Conservation (phyloP, 2,113 vertebrate genomes). For the Sylvilagus bachmani region DNA sequence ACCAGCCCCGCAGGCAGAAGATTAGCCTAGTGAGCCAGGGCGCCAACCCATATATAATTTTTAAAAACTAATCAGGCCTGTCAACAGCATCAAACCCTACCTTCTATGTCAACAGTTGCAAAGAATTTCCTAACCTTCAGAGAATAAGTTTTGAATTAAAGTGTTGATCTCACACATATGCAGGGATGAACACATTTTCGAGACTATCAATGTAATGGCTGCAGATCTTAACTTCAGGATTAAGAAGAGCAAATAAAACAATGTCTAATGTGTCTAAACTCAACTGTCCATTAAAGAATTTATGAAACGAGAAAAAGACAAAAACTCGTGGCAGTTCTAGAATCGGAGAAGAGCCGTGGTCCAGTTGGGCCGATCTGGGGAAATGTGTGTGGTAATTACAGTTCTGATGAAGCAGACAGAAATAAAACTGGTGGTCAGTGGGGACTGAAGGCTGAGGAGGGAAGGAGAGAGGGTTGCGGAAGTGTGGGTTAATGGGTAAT, state of each 20-base stretch:
- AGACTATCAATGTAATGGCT: not conserved
- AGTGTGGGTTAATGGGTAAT: no score
- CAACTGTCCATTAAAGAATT: not conserved
- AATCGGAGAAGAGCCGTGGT: not conserved
- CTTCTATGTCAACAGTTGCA: not conserved
- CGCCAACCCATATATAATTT: no score
- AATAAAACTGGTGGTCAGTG: not conserved
- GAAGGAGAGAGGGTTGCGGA: no score
- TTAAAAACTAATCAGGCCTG: not conserved
- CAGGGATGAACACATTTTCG: not conserved
- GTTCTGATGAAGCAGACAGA: not conserved
- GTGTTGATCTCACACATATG: not conserved
- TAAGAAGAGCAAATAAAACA: not conserved
- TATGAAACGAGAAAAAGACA: not conserved
- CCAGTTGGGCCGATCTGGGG: not conserved
- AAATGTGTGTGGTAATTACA: not conserved
- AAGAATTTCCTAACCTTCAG: not conserved
- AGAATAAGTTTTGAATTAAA: not conserved
- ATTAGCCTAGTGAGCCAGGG: no score
- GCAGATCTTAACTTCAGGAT: not conserved
- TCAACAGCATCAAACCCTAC: not conserved
- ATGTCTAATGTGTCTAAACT: not conserved
- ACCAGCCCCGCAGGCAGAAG: no score
- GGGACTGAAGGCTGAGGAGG: no score
- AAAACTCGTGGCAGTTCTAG: not conserved